Base-by-base conservation (phyloP, 1,140 invertebrate species). In the Sycobia sp. region DNA sequence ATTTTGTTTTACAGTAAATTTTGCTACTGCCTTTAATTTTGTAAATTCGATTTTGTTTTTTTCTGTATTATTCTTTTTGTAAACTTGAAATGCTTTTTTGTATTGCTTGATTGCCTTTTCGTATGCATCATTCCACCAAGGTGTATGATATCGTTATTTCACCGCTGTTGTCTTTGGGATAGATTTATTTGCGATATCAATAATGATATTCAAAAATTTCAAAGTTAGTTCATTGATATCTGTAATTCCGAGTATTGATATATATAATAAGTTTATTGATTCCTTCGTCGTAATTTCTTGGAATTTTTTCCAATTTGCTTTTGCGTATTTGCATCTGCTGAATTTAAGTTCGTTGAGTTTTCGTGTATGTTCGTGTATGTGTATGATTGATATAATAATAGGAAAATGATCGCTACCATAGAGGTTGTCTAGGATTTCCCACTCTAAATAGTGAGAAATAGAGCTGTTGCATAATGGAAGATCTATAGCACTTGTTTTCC, bases 401-500 rank as follows among this genome's bases (percentile, higher is more conserved):
- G 49, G 49, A 36, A 34, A 51, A 20, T 51, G 27, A 51, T 51
- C 49, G 9, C 29, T 36, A 14, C 13, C 32, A 18, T 51, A 36
- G 4, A 51, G 13, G 1, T 36, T 16, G 10, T 10, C 8, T 9
- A 18, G 18, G 4, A 20, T 16, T 36, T n/a, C n/a, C 49, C 29
- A 34, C 2, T 34, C 23, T 18, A 51, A 4, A 4, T 34, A 20
- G 4, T 34, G 3, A 1, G 32, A 14, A 2, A 36, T 22, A 2
- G 14, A 9, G 1, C 3, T 2, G 11, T 4, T 10, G 3, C 25
- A 38, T 9, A 62, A 38, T 25, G 36, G 47, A 0, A 62, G 18
- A 13, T 75, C 73, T 34, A 76, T 74, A 39, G 56, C 63, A 53
- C 70, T 74, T 13, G 66, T 44, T 9, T 10, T 53, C 73, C 69